phyloP scores from a whole-genome alignment of 2,797 vertebrate species.

The Smutsia temminckii region DNA sequence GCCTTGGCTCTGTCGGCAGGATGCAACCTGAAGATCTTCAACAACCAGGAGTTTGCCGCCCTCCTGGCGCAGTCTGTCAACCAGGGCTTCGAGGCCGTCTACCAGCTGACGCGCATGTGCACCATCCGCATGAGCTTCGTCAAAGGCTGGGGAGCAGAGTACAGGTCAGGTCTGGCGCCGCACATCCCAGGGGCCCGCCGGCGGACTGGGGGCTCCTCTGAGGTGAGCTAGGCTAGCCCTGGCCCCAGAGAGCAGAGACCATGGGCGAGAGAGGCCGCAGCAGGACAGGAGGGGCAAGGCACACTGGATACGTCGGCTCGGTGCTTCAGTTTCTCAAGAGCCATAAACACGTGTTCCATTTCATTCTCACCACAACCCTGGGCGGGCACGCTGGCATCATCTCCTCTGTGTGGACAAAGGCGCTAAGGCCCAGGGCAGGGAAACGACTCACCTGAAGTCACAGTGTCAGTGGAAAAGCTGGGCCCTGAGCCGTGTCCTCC shows the following conservation, averaged over 20 bases:
- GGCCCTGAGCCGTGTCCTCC: background rate
- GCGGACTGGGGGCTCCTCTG: background rate
- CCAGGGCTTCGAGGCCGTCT: conserved; percentile 98
- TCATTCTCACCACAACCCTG: background rate
- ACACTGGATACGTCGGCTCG: fast-evolving
- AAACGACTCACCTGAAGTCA: background rate
- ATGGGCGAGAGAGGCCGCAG: background rate
- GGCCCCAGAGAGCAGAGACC: fast-evolving
- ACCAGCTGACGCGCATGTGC: conserved; percentile 98
- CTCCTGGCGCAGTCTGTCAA: conserved; percentile 97
- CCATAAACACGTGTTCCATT: fast-evolving
- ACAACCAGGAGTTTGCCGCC: conserved; percentile 98
- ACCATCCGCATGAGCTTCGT: conserved; percentile 99
- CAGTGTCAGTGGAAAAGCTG: background rate
- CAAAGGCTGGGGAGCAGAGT: conserved; percentile 98
- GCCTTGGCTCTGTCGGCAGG: conserved; percentile 83
- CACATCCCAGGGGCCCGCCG: fast-evolving
- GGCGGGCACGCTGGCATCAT: background rate
- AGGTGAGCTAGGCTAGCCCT: background rate
- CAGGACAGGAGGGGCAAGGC: fast-evolving
- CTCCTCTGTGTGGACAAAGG: fast-evolving
- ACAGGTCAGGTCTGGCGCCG: conserved; percentile 89
- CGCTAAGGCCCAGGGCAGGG: background rate
- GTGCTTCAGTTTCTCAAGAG: fast-evolving
- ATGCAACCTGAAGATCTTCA: conserved; percentile 99